Conservation (phyloP, 2,888 invertebrate species). For the Phortica magna region DNA sequence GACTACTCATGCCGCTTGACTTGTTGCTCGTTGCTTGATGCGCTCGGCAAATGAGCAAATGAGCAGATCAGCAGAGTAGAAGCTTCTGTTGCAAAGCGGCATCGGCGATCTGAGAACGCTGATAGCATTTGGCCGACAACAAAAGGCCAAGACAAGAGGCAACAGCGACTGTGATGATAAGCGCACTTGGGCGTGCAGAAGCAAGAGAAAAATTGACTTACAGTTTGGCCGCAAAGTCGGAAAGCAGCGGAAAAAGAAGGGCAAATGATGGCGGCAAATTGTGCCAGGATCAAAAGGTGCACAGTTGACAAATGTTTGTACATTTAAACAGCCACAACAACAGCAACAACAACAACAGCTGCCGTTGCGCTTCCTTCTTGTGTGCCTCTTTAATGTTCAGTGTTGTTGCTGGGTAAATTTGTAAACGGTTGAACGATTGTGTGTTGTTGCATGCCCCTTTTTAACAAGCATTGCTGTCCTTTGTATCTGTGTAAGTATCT, state of each 20-base stretch:
- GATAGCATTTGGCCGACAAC: slow-evolving; percentile 21
- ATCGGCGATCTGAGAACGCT: slow-evolving; percentile 18
- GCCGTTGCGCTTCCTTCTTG: slow-evolving; percentile 29
- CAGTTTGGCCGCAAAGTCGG: not conserved
- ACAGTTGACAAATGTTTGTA: slow-evolving; percentile 71
- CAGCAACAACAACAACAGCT: slow-evolving; percentile 21
- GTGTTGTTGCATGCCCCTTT: slow-evolving; percentile 36
- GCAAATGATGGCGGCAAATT: slow-evolving; percentile 55
- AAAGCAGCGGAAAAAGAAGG: too few species aligned
- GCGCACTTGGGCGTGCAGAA: not conserved
- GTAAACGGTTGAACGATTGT: slow-evolving; percentile 4
- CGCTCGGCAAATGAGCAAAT: not conserved
- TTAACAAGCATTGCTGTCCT: slow-evolving; percentile 51
- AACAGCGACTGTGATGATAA: not conserved
- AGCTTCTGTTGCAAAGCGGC: slow-evolving; percentile 19
- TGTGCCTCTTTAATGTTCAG: not conserved
- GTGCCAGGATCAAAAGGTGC: slow-evolving; percentile 65
- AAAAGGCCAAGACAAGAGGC: slow-evolving; percentile 2
- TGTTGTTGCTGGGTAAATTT: slow-evolving; percentile 48
- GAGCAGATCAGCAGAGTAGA: not conserved
- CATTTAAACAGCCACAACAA: slow-evolving; percentile 44
- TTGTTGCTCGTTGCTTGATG: not conserved
- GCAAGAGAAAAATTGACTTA: not conserved
- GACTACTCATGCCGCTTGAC: slow-evolving; percentile 15
- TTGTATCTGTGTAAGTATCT: slow-evolving; percentile 36